Evolutionary conservation across 2,797 vertebrate species (phyloP).

Genomic region (Tolypeutes matacus): DNA sequence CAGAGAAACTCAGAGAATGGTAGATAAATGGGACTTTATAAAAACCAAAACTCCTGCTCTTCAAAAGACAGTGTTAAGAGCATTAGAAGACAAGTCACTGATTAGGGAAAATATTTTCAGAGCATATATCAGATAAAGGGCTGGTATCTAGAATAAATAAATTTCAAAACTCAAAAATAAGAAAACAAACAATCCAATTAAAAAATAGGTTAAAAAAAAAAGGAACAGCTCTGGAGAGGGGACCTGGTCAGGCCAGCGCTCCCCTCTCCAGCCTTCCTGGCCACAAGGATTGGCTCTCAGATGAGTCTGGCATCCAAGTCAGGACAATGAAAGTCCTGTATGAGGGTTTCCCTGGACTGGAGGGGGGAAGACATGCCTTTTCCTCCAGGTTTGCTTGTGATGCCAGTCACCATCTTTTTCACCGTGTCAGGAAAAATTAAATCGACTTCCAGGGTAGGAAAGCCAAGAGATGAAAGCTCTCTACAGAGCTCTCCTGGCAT

Average conservation of each 20-base stretch:
- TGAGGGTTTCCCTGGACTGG: not conserved
- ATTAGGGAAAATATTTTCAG: not conserved
- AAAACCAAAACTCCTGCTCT: not conserved
- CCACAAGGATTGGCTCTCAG: not conserved
- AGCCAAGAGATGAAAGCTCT: no score
- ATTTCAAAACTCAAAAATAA: conserved; percentile 2
- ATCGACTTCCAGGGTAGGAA: no score
- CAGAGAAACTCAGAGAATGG: not conserved
- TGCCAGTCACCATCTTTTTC: no score
- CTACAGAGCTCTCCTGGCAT: no score
- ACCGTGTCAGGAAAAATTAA: no score
- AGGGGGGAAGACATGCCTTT: not conserved
- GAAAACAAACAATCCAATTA: not conserved
- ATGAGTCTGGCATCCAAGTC: not conserved
- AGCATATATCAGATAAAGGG: not conserved
- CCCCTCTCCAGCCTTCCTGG: rapidly evolving
- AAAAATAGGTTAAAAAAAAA: not conserved
- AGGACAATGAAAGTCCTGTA: not conserved
- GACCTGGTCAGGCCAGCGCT: not conserved
- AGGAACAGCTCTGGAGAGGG: not conserved
- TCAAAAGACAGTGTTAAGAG: not conserved
- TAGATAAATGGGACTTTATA: not conserved
- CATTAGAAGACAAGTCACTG: not conserved
- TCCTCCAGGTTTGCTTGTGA: no score
- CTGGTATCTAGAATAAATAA: not conserved